These are phyloP conservation scores for Rissa tridactyla DNA, from an alignment of 2,113 vertebrate species.

Conservation along the genomic window DNA sequence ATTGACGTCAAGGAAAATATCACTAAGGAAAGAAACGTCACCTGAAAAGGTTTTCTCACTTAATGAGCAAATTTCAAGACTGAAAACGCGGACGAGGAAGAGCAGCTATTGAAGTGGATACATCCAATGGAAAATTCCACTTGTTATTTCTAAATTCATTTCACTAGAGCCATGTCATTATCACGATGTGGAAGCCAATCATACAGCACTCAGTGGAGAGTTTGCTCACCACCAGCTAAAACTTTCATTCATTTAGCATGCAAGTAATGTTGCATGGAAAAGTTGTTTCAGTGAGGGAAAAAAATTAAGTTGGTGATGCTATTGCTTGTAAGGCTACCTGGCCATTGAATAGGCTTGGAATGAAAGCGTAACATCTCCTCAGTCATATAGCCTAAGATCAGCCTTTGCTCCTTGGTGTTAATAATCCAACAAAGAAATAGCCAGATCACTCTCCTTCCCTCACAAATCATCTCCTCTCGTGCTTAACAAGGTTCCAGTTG, in stretches of 20 bases:
- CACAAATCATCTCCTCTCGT: background rate
- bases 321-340: background rate
- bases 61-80: background rate
- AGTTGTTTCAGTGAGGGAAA: background rate
- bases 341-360: background rate
- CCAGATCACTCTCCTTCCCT: background rate
- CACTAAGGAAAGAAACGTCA: background rate
- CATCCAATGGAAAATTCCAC: background rate
- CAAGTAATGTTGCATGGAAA: background rate
- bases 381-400: background rate
- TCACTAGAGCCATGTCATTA: background rate
- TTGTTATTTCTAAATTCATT: background rate
- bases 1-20: background rate
- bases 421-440: background rate
- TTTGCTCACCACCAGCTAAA: background rate
- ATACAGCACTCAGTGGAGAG: background rate
- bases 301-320: background rate
- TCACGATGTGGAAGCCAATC: background rate
- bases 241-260: background rate
- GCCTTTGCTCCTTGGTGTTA: background rate
- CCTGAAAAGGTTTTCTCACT: background rate
- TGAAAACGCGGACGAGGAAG: background rate
- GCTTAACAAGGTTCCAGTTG: background rate
- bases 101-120: background rate
- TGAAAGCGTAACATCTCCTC: background rate